Evolutionary conservation across 2,888 invertebrate species (phyloP).

Genomic region (Lobophora halterata): DNA sequence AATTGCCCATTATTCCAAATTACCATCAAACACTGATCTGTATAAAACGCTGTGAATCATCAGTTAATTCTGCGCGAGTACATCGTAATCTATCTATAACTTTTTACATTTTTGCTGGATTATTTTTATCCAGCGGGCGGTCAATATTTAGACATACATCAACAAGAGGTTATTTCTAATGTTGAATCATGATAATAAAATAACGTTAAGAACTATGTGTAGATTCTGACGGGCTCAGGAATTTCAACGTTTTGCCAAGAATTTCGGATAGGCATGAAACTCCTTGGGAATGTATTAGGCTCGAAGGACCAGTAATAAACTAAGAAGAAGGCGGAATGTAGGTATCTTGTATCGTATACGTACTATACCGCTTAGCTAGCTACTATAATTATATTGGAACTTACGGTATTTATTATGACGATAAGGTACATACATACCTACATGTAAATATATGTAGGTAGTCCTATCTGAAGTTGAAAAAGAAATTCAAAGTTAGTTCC

Average conservation of each 20-base stretch:
- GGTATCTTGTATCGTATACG: too few species aligned
- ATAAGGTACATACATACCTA: too few species aligned
- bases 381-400: too few species aligned
- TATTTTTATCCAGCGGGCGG: constrained; percentile 30
- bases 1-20: too few species aligned
- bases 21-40: constrained; percentile 1
- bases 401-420: too few species aligned
- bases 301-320: background rate
- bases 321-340: too few species aligned
- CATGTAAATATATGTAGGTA: too few species aligned
- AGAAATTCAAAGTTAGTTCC: too few species aligned
- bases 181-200: constrained; percentile 36
- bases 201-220: constrained; percentile 23
- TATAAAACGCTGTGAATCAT: constrained; percentile 22
- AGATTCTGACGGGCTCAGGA: constrained; percentile 15
- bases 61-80: constrained; percentile 13
- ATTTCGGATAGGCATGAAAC: constrained; percentile 3
- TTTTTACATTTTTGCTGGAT: constrained; percentile 23
- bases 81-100: constrained; percentile 23
- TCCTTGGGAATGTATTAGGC: constrained; percentile 10
- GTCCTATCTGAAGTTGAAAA: too few species aligned
- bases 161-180: constrained; percentile 36
- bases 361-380: too few species aligned
- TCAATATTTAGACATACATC: constrained; percentile 40
- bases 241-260: constrained; percentile 19